phyloP scores from a whole-genome alignment of 1,140 invertebrate genomes.

The Hypothenemus hampei region DNA sequence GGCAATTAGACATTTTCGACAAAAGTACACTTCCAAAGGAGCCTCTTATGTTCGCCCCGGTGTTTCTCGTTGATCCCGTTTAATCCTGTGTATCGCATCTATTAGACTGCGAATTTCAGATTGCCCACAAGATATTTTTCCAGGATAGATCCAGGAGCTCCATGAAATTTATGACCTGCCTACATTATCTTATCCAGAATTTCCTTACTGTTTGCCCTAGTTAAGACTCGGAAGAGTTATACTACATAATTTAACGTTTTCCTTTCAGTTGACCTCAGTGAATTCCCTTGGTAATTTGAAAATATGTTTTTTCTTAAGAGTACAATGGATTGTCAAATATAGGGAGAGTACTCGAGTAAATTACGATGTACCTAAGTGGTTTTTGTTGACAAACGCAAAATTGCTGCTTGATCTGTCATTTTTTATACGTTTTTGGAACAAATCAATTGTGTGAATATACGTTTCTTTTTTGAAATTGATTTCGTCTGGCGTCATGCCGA shows the following conservation, averaged over 20 bases:
- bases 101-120: constrained; percentile 20
- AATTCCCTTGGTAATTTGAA: too few relatives aligned
- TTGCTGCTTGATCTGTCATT: not conserved
- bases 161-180: constrained; percentile 15
- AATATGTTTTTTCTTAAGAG: too few relatives aligned
- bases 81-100: constrained; percentile 27
- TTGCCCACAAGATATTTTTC: constrained; percentile 22
- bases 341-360: constrained; percentile 12
- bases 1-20: constrained; percentile 30
- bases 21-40: constrained; percentile 23
- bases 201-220: constrained; percentile 11
- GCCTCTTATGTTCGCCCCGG: constrained; percentile 18
- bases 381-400: constrained; percentile 26
- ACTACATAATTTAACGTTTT: too few relatives aligned
- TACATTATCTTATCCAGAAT: constrained; percentile 25
- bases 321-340: constrained; percentile 34
- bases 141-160: constrained; percentile 15
- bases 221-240: constrained; percentile 24
- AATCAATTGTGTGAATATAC: constrained; percentile 16
- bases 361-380: constrained; percentile 24
- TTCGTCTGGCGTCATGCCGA: constrained; percentile 3
- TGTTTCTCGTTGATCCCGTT: constrained; percentile 17
- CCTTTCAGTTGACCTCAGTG: too few relatives aligned
- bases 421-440: constrained; percentile 16
- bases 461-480: constrained; percentile 14